These are phyloP conservation scores for Microvelia longipes DNA, from an alignment of 1,140 invertebrate species.

Conservation along the genomic window DNA sequence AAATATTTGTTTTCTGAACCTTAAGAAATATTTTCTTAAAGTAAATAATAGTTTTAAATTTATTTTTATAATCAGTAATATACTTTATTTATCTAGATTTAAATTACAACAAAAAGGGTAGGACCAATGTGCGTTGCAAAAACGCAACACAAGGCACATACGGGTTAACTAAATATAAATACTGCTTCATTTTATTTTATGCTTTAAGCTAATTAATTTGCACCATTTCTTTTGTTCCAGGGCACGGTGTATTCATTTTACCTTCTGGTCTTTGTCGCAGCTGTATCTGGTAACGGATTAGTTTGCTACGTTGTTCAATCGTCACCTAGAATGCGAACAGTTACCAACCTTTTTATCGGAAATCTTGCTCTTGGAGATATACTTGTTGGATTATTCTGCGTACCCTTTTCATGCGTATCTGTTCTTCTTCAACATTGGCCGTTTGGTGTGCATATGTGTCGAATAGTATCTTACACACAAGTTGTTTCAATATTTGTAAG, in stretches of 20 bases:
- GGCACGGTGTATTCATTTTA: constrained; percentile 55
- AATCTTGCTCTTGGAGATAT: constrained; percentile 74
- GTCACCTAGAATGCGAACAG: constrained; percentile 64
- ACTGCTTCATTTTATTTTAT: too few species aligned
- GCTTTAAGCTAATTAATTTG: too few species aligned
- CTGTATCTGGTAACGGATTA: constrained; percentile 58
- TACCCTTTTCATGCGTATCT: constrained; percentile 71
- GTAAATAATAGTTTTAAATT: too few species aligned
- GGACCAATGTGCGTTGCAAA: too few species aligned
- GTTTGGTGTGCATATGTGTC: constrained; percentile 59
- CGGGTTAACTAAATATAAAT: too few species aligned
- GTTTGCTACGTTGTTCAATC: constrained; percentile 67
- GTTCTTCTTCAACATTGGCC: constrained; percentile 65
- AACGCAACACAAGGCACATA: too few species aligned
- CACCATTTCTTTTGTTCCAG: constrained; percentile 37
- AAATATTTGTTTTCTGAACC: too few species aligned
- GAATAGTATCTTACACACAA: constrained; percentile 59
- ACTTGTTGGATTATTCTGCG: constrained; percentile 65
- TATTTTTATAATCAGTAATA: too few species aligned
- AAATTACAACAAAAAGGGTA: too few species aligned
- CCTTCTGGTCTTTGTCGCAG: constrained; percentile 51
- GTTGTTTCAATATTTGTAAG: constrained; percentile 56
- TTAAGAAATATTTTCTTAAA: too few species aligned
- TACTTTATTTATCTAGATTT: too few species aligned
- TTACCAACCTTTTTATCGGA: constrained; percentile 75